These are phyloP conservation scores for Peucedramus taeniatus DNA, from an alignment of 2,113 vertebrate species.

Conservation along the genomic window DNA sequence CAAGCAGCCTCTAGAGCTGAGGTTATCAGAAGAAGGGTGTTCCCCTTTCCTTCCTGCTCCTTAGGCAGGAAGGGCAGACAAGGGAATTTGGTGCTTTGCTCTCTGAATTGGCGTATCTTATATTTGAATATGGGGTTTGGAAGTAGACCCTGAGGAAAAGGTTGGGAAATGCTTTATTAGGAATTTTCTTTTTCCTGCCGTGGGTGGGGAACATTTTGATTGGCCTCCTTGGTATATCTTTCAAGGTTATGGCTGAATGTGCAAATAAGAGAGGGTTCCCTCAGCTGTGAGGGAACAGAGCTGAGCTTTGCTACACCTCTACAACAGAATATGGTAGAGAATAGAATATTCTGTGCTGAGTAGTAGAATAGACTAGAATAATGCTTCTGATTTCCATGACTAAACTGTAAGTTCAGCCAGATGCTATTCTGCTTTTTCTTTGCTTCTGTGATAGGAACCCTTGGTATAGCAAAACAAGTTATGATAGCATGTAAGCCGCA, in stretches of 20 bases:
- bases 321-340: neutral
- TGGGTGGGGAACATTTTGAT: neutral
- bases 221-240: neutral
- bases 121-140: neutral
- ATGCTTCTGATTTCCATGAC: neutral
- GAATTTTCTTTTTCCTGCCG: neutral
- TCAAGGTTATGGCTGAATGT: neutral
- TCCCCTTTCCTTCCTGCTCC: neutral
- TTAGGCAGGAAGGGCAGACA: neutral
- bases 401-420: neutral
- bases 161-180: neutral
- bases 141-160: neutral
- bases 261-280: neutral
- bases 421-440: neutral
- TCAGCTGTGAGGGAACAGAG: neutral
- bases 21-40: neutral
- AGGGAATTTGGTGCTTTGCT: neutral
- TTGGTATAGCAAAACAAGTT: neutral
- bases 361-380: neutral
- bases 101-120: neutral
- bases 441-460: neutral
- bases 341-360: neutral
- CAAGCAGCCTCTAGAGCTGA: neutral
- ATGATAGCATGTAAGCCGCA: neutral
- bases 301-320: neutral